Base-by-base conservation (phyloP, 1,140 invertebrate species). In the Eumaeus atala region DNA sequence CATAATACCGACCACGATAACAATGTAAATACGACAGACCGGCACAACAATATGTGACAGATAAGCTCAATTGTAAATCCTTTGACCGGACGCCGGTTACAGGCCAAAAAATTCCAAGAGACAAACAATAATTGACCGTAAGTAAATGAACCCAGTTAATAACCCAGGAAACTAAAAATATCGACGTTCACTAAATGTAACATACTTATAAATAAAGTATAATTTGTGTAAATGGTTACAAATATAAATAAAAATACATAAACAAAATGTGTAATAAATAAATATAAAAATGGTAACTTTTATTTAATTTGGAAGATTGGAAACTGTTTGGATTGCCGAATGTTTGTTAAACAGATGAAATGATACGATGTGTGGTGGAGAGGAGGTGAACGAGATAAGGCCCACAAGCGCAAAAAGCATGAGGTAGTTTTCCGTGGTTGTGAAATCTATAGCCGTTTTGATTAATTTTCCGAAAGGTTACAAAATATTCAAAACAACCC, bases 401-500 rank as follows among this genome's bases (percentile, higher is more conserved):
- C 40, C 40, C 40, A 44, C 40, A 14, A 44, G 40, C 40, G 14
- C 17, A 6, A 28, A 28, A 17, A 44, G 40, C 40, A 44, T 44
- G 40, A 44, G 40, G 40, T 44, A 44, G 40, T 44, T 44, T 44
- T 44, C 40, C 40, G 40, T 44, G 40, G 40, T 44, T 44, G 40
- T 44, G 40, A 44, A 16, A 44, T 44, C 40, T 44, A 44, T 44
- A 17, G 40, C 40, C 1, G 12, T 44, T 44, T 14, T 44, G 40
- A 44, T 44, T 16, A 17, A 44, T 9, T 16, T 14, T 44, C 40
- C 40, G 16, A 44, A 18, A 17, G 5, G 6, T 44, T 44, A 9
- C 16, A 7, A 8, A 9, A 16, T 44, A 1, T 17, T 16, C 9
- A 17, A 44, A 14, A 18, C 40, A 44, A 44, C 40, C 9, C 40